Evolutionary conservation across 1,140 invertebrate species (phyloP).

Genomic region (Colletes latitarsis): DNA sequence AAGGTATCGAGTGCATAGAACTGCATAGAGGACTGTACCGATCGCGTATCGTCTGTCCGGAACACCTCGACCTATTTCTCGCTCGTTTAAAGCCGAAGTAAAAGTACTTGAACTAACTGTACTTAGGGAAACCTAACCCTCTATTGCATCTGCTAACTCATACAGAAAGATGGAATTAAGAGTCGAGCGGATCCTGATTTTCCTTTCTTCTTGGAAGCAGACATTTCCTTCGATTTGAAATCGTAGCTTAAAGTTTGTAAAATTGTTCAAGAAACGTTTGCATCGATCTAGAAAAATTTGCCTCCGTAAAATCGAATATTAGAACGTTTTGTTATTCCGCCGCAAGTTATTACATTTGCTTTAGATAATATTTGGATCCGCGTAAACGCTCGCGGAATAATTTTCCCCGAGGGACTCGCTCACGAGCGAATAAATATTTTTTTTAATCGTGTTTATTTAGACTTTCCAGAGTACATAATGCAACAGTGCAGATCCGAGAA

Average conservation of each 20-base stretch:
- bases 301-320: too few relatives aligned
- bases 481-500: too few relatives aligned
- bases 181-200: neutral
- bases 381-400: neutral
- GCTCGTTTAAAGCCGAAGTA: neutral
- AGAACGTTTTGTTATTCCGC: too few relatives aligned
- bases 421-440: neutral
- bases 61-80: conserved; percentile 37
- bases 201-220: neutral
- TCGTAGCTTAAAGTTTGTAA: too few relatives aligned
- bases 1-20: conserved; percentile 26
- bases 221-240: too few relatives aligned
- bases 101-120: neutral
- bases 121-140: too few relatives aligned
- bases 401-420: neutral
- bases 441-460: too few relatives aligned
- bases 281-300: too few relatives aligned
- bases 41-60: conserved; percentile 25
- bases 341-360: too few relatives aligned
- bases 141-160: neutral
- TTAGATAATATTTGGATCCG: conserved; percentile 14
- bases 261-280: too few relatives aligned
- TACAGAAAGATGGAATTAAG: neutral
- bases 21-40: neutral
- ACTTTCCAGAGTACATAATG: too few relatives aligned